Evolutionary conservation across 2,888 invertebrate genomes (phyloP), one percentile per base, ranked within the genome.

Genomic region (Chesias legatella): DNA sequence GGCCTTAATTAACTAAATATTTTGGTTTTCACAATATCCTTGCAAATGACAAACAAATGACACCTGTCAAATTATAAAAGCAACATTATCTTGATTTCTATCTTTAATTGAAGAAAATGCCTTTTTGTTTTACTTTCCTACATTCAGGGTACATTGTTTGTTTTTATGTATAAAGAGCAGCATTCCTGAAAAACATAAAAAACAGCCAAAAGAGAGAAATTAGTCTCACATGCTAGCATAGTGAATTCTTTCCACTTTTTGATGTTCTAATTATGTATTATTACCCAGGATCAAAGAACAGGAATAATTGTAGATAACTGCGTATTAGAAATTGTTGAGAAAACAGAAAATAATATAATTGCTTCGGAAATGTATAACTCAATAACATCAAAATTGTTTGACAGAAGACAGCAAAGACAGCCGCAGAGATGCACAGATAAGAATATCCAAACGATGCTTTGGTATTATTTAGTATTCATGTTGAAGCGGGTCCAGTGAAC

Each of bases 301-400:
- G 26, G 32, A 22, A 10, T 33, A 36, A 10, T 37, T 17, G 26
- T 4, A 33, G 13, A n/a, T 10, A 27, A 8, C 5, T 26, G 10
- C 10, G 7, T n/a, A 23, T 10, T 23, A 3, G 29, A 9, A n/a
- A 8, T 30, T 11, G 10, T 6, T 20, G 29, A 27, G 26, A 32
- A 40, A 21, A 28, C 6, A 21, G 8, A 24, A 22, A 13, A 13
- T 17, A 37, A 10, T 20, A 11, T 43, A 51, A 36, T 38, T 45
- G 29, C 38, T 38, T 45, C 26, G 13, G 68, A 68, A 61, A 53
- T 53, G 53, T 58, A 65, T 62, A 67, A 67, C 73, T 79, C 76
- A 84, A 81, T 81, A 86, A 88, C 83, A 88, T 81, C 72, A 79
- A 80, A 80, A 75, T 53, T 60, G 71, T 78, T 75, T 88, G 85